Base-by-base conservation (phyloP, 2,113 vertebrate species). In the Euleptes europaea region DNA sequence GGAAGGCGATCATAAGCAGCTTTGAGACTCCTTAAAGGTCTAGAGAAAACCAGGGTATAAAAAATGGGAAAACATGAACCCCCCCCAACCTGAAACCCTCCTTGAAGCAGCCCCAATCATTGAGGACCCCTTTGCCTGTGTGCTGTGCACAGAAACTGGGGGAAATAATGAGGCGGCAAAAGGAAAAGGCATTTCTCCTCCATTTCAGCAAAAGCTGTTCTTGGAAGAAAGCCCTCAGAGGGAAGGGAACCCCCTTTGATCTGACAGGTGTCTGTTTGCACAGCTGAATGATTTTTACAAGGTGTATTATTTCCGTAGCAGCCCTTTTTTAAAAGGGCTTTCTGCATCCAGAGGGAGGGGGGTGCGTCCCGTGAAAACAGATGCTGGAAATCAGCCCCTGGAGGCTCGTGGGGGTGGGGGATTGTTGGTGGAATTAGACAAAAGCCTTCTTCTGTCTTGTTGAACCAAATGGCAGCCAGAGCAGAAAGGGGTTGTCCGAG, bases 211-310 rank as follows among this genome's bases (percentile, higher is more conserved):
- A 14, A 63, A 83, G 49, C 0, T 4, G 78, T 54, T 87, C 86
- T 91, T 84, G 86, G 85, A 84, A 84, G 57, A 0, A 5, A 73
- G 73, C 72, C 73, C 84, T 73, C 44, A 44, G 78, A 78, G 75
- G 31, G 83, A 89, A 83, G 86, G 72, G 60, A 63, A 63, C 23
- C 60, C 60, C 21, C 84, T 40, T 65, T 77, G 85, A 74, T 38
- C 7, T 47, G 4, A 33, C 0, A 4, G 83, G 38, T 74, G 71
- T 85, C 91, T 86, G 77, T 89, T 88, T 90, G 4, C 73, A 83
- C 31, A 15, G 42, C 21, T 84, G 15, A 78, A 72, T 38, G 47
- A 1, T 86, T 74, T 70, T 86, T 84, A 42, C 12, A 54, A 88
- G 38, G 80, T 17, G 1, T 21, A 0, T 84, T 71, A 77, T 79